Evolutionary conservation across 2,113 vertebrate genomes (phyloP).

Genomic region (Triplophysa tibetana): DNA sequence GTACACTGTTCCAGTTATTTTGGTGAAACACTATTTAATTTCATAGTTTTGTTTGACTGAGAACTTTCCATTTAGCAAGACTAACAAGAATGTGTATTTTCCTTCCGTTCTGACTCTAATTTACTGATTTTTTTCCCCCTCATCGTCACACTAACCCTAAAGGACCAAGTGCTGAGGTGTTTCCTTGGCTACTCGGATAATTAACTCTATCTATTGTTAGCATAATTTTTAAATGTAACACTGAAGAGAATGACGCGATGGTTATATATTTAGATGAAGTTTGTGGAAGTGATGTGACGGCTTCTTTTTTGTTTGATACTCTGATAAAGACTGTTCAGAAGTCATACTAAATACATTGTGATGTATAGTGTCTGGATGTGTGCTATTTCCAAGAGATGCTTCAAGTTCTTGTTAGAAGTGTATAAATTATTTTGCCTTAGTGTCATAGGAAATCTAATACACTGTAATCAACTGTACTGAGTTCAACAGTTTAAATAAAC

Average conservation of each 20-base stretch:
- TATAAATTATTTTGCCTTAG: conserved; percentile 58
- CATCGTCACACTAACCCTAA: background rate
- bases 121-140: background rate
- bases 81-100: conserved; percentile 47
- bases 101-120: background rate
- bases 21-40: conserved; percentile 29
- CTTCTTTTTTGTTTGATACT: conserved; percentile 45
- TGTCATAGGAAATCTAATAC: conserved; percentile 46
- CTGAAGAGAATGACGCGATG: conserved; percentile 1
- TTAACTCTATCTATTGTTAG: background rate
- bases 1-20: conserved; percentile 11
- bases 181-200: conserved; percentile 20
- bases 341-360: conserved; percentile 62
- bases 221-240: conserved; percentile 4
- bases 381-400: conserved; percentile 57
- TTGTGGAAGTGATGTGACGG: conserved; percentile 3
- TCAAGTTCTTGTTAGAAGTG: conserved; percentile 55
- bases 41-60: background rate
- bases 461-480: conserved; percentile 62
- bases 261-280: conserved; percentile 1
- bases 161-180: conserved; percentile 68
- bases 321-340: conserved; percentile 60
- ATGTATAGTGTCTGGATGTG: conserved; percentile 69
- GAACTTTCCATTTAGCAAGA: conserved; percentile 15
- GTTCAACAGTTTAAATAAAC: conserved; percentile 73